Evolutionary conservation across 53 echinoderm and acorn worm species (phyloP).

Genomic region (Hippasteria phrygiana): DNA sequence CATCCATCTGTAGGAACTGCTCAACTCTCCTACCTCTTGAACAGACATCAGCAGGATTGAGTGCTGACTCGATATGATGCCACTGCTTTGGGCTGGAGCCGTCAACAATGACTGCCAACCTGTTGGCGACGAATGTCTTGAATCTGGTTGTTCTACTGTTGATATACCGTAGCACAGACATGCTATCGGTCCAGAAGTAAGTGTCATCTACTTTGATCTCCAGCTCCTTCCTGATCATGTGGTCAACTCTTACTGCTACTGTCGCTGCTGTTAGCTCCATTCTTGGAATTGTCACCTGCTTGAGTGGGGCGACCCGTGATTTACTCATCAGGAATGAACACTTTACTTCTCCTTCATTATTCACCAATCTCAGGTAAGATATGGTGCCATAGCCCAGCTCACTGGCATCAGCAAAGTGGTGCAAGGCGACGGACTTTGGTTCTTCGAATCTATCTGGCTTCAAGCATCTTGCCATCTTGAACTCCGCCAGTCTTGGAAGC

Average conservation of each 20-base stretch:
- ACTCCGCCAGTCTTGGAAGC: conserved; percentile 35
- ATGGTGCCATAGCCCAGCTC: conserved; percentile 64
- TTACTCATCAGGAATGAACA: conserved; percentile 36
- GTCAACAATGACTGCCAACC: conserved; percentile 27
- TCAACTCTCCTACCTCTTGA: conserved; percentile 33
- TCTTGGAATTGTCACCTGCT: conserved; percentile 51
- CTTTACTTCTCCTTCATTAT: conserved; percentile 36
- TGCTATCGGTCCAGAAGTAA: too few relatives aligned
- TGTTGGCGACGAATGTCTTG: conserved; percentile 63
- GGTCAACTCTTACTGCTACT: conserved; percentile 36
- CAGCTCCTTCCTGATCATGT: conserved; percentile 10
- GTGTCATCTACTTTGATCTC: conserved; percentile 19
- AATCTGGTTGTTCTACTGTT: conserved; percentile 49
- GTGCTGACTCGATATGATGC: conserved; percentile 35
- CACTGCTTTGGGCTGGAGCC: conserved; percentile 49
- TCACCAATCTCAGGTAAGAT: conserved; percentile 14
- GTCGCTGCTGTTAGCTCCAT: conserved; percentile 67
- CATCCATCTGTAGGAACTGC: conserved; percentile 3
- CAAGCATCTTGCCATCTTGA: conserved; percentile 20
- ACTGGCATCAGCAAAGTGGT: conserved; percentile 68
- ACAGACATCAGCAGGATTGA: conserved; percentile 60
- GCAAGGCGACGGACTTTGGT: background rate
- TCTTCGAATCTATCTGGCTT: too few relatives aligned
- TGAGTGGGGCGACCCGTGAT: conserved; percentile 42
- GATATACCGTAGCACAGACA: conserved; percentile 68